These are phyloP conservation scores for Athene noctua DNA, from an alignment of 2,113 vertebrate species.

Conservation along the genomic window DNA sequence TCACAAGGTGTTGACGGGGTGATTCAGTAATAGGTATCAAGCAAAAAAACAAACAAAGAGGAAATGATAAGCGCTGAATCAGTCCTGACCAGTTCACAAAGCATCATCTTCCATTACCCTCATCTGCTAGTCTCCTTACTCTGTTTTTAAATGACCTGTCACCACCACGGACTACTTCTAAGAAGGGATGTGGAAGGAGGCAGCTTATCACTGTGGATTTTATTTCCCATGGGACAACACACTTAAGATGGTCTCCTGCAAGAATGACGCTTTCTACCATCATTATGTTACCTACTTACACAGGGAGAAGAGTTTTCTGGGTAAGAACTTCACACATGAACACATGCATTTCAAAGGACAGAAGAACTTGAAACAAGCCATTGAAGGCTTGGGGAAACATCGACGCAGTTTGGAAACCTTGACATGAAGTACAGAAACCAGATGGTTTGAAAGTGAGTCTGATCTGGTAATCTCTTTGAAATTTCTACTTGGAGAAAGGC, in stretches of 20 bases:
- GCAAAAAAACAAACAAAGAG: not conserved
- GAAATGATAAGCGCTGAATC: not conserved
- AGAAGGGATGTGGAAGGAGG: not conserved
- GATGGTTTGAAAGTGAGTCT: not conserved
- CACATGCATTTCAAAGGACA: not conserved
- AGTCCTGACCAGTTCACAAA: not conserved
- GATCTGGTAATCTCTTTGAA: not conserved
- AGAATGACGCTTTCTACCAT: not conserved
- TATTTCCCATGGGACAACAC: not conserved
- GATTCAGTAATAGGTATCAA: not conserved
- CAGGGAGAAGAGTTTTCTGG: not conserved
- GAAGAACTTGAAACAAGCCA: not conserved
- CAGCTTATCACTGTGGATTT: not conserved
- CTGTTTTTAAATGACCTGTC: not conserved
- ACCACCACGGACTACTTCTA: not conserved
- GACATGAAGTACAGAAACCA: not conserved
- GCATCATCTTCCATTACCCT: not conserved
- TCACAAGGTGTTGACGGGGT: not conserved
- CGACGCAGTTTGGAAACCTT: not conserved
- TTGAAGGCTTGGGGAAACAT: not conserved
- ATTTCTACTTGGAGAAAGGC: not conserved
- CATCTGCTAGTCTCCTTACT: not conserved
- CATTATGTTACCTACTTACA: not conserved
- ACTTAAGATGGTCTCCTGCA: not conserved
- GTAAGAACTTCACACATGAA: not conserved